A percentile compares a stretch with the other conserved stretches of the same genome.
phyloP scores from a whole-genome alignment of 2,113 vertebrate species.

The Potamarius usumacintae region DNA sequence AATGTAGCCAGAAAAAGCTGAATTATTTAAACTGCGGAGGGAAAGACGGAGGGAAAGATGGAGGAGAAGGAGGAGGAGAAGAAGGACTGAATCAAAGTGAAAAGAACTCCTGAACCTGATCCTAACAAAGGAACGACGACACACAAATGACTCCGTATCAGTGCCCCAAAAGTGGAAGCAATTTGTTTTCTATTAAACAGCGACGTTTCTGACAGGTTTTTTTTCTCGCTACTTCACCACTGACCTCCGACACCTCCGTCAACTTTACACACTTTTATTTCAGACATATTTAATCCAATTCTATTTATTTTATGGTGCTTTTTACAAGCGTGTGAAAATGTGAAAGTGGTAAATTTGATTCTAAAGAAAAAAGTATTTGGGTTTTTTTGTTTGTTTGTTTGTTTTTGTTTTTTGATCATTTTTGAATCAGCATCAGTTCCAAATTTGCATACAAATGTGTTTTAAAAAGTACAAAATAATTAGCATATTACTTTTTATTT shows the following conservation, averaged over 20 bases:
- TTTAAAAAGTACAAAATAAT: not conserved
- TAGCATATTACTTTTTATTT: not conserved
- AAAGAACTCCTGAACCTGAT: slow-evolving; percentile 14
- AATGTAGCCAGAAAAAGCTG: slow-evolving; percentile 30
- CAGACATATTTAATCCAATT: not conserved
- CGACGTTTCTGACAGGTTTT: not conserved
- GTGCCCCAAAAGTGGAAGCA: slow-evolving; percentile 15
- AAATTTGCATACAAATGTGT: not conserved
- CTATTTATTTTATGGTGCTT: not conserved
- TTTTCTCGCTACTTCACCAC: not conserved
- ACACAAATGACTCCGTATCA: slow-evolving; percentile 11
- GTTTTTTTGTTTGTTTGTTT: too few relatives aligned
- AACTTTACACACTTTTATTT: not conserved
- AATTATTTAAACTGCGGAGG: slow-evolving; percentile 31
- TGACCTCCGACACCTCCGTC: not conserved
- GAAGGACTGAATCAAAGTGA: not conserved
- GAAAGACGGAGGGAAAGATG: not conserved
- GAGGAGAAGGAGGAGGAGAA: not conserved
- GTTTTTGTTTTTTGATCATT: not conserved
- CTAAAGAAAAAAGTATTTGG: not conserved
- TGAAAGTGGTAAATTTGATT: not conserved
- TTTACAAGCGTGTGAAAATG: not conserved
- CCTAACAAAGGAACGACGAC: slow-evolving; percentile 10
- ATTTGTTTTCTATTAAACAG: slow-evolving; percentile 29
- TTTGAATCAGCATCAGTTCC: not conserved